A percentile compares a stretch with the other conserved stretches of the same genome.
Conservation (phyloP, 2,797 vertebrate species). For the Myoxocephalus aenaeus region DNA sequence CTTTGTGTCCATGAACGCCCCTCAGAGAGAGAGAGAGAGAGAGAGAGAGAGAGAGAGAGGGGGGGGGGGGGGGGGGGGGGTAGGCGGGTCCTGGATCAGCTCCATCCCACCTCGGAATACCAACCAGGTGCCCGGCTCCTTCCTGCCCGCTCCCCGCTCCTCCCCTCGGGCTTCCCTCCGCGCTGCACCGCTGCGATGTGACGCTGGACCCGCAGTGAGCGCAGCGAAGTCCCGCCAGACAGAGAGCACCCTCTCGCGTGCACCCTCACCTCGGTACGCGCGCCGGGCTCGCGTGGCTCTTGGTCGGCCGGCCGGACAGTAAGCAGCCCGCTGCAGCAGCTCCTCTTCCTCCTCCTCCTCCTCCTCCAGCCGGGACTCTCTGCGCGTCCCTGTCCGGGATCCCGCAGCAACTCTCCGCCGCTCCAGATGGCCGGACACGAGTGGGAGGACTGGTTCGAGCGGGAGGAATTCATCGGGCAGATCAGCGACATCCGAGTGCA, state of each 20-base stretch:
- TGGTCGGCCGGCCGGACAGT: conserved; percentile 51
- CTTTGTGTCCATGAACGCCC: background rate
- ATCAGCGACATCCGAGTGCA: conserved; percentile 98
- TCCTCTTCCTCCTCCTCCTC: conserved; percentile 10
- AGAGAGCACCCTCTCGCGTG: background rate
- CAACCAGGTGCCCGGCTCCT: conserved; percentile 77
- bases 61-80: conserved; percentile 5
- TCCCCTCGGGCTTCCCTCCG: conserved; percentile 50
- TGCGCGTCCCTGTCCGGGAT: conserved; percentile 32
- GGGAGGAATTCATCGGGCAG: conserved; percentile 96
- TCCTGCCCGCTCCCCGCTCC: conserved; percentile 38
- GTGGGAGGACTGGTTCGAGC: conserved; percentile 95
- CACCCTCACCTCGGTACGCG: background rate
- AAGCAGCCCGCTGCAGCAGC: conserved; percentile 34
- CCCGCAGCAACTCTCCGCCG: conserved; percentile 23
- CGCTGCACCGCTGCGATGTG: conserved; percentile 24
- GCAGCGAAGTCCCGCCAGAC: conserved; percentile 8
- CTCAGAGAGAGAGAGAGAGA: conserved; percentile 9
- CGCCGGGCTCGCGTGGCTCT: conserved; percentile 52
- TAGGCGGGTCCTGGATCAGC: conserved; percentile 59
- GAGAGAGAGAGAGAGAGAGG: background rate
- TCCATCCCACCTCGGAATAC: conserved; percentile 73
- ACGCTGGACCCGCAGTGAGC: conserved; percentile 15
- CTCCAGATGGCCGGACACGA: conserved; percentile 91
- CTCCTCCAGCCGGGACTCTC: conserved; percentile 24